A percentile compares a stretch with the other conserved stretches of the same genome.
Evolutionary conservation across 2,888 invertebrate species (phyloP).

Genomic region (Germaria angustata): DNA sequence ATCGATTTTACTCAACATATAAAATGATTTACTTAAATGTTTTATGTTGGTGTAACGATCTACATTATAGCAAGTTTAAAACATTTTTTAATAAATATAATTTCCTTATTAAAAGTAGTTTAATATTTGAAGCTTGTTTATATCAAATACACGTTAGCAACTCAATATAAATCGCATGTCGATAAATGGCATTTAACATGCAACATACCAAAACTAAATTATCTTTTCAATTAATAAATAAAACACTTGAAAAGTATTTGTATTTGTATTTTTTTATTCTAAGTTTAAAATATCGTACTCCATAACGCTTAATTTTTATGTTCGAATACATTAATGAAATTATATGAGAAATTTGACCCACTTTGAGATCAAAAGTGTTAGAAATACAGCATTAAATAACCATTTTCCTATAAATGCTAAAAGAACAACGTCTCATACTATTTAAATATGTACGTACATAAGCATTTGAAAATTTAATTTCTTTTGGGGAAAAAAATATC

Average conservation of each 20-base stretch:
- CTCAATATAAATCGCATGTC: conserved; percentile 10
- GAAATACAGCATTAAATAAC: background rate
- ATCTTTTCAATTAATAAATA: conserved; percentile 22
- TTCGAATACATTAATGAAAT: background rate
- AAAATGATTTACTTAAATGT: too few relatives aligned
- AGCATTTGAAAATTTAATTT: background rate
- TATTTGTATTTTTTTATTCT: background rate
- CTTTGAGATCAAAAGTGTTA: background rate
- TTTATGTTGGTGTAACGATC: too few relatives aligned
- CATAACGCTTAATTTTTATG: background rate
- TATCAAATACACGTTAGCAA: background rate
- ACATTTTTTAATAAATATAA: too few relatives aligned
- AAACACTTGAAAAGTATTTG: background rate
- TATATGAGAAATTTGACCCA: conserved; percentile 6
- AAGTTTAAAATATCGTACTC: conserved; percentile 1
- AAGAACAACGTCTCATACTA: background rate
- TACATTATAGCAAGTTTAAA: too few relatives aligned
- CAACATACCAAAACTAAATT: conserved; percentile 41
- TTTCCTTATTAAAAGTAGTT: conserved; percentile 1
- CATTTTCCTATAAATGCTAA: background rate
- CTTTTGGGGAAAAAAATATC: conserved; percentile 27
- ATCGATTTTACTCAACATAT: too few relatives aligned
- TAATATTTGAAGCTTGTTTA: conserved; percentile 3
- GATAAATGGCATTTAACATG: conserved; percentile 24
- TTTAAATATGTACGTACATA: too few relatives aligned